Evolutionary conservation across 2,797 vertebrate genomes (phyloP).

Genomic region (Sebastolobus alascanus): DNA sequence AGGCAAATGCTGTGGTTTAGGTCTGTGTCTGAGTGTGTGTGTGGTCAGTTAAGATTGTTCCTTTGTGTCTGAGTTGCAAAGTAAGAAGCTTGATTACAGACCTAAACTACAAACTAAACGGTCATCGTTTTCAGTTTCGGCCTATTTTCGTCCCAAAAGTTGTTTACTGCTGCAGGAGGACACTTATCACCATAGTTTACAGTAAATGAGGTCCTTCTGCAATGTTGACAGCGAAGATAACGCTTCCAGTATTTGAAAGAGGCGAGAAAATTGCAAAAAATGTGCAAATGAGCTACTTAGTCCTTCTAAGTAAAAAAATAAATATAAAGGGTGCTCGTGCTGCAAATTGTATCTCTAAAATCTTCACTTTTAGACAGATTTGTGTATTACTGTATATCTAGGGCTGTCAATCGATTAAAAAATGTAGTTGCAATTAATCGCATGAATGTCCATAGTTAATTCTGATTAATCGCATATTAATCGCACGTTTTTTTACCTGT

Average conservation of each 20-base stretch:
- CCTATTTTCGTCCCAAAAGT: not conserved
- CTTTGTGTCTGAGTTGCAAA: constrained; percentile 4
- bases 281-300: constrained; percentile 31
- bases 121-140: not conserved
- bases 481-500: too few species aligned
- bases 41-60: constrained; percentile 58
- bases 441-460: too few species aligned
- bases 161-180: constrained; percentile 23
- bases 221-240: constrained; percentile 26
- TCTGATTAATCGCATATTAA: too few species aligned
- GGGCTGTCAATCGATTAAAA: too few species aligned
- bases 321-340: not conserved
- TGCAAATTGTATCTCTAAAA: constrained; percentile 8
- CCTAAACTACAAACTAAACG: constrained; percentile 5
- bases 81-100: constrained; percentile 5
- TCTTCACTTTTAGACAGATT: not conserved
- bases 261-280: constrained; percentile 21
- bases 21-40: constrained; percentile 43
- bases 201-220: constrained; percentile 22
- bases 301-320: not conserved
- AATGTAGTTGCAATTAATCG: too few species aligned
- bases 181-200: constrained; percentile 29
- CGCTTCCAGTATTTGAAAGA: constrained; percentile 13
- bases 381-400: not conserved
- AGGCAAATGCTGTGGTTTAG: constrained; percentile 62